Conservation (phyloP, 2,113 vertebrate species). For the Empidonax traillii region DNA sequence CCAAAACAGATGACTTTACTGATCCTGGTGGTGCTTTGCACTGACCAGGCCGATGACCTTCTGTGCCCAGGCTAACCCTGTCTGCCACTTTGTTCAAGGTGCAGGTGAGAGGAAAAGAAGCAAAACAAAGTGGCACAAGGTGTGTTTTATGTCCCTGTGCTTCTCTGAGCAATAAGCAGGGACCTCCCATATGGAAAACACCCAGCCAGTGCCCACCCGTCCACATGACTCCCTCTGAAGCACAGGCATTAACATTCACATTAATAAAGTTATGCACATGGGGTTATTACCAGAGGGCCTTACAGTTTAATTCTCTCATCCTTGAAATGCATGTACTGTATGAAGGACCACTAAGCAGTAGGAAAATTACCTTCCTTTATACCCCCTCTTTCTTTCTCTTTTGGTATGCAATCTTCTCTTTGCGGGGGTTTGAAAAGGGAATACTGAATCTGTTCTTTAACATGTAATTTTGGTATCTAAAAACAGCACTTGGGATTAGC, state of each 20-base stretch:
- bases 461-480: constrained; percentile 63
- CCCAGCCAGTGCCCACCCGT: background rate
- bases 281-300: background rate
- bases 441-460: constrained; percentile 45
- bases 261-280: background rate
- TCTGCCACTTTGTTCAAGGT: background rate
- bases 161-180: background rate
- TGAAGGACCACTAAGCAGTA: background rate
- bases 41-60: background rate
- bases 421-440: constrained; percentile 34
- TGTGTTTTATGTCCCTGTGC: background rate
- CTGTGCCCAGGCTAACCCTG: fast-evolving
- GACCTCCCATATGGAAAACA: background rate
- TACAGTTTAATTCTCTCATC: background rate
- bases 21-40: background rate
- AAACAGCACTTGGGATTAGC: constrained; percentile 52
- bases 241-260: background rate
- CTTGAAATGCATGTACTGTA: background rate
- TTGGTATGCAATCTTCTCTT: constrained; percentile 21
- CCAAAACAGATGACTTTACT: background rate
- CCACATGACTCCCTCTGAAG: background rate
- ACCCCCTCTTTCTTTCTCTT: background rate
- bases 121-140: background rate
- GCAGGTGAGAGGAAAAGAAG: background rate
- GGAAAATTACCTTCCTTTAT: background rate